Evolutionary conservation across 2,113 vertebrate species (phyloP), one percentile per base, ranked within the genome.

Genomic region (Pica pica): DNA sequence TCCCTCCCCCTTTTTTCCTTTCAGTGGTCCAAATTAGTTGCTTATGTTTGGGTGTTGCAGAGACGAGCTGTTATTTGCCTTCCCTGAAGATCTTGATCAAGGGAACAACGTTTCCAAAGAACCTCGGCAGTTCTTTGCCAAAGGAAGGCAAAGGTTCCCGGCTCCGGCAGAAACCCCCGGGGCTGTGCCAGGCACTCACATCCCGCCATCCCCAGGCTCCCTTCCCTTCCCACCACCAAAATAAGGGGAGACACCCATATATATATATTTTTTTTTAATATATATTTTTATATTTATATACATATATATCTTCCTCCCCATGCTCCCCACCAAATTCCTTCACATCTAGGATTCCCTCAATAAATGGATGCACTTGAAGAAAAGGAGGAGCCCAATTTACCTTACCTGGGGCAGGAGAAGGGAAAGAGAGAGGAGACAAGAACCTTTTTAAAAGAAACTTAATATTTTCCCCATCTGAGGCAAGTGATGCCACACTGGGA

Each of bases 21-120:
- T 85, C 6, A 2, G 59, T 83, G 71, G 59, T 78, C 93, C 76
- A 84, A 94, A 87, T 92, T 44, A 77, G 70, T 92, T 70, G 56
- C 86, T 89, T 75, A 55, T 70, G 49, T 95, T 92, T 91, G 93
- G 91, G 86, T 93, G 85, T 68, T 77, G 68, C 68, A 33, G 56
- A 83, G 88, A 87, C 3, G 26, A 80, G 89, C 87, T 85, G 55
- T 56, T 87, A 64, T 83, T 91, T 85, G 87, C 65, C 79, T 63
- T 5, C 4, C 1, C 56, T 56, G 27, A 78, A 83, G 90, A 90
- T 93, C 73, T 67, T 3, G 57, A 90, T 87, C 61, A 50, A 69
- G 89, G 50, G 86, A 90, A 33, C 31, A 15, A 14, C 14, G 41
- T 71, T 94, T 70, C 88, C 26, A 7, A 63, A 75, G 88, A 87